A percentile compares a stretch with the other conserved stretches of the same genome.
phyloP scores from a whole-genome alignment of 2,797 vertebrate genomes.

The Helostoma temminkii region DNA sequence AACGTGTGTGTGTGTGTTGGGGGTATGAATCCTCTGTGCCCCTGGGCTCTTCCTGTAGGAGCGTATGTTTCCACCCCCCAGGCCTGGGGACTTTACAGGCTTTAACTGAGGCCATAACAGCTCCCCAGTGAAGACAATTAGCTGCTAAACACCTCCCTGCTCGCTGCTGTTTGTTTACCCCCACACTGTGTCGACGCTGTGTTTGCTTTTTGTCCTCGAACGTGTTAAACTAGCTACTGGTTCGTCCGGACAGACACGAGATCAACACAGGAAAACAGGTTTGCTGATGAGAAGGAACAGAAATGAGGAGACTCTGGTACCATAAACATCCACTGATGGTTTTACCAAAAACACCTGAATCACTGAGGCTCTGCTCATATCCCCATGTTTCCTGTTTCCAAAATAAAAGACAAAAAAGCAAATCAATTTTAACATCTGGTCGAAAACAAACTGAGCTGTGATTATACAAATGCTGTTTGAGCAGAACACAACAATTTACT shows the following conservation, averaged over 20 bases:
- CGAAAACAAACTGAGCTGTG: no score
- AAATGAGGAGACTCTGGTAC: not conserved
- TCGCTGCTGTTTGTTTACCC: slow-evolving; percentile 76
- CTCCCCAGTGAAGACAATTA: slow-evolving; percentile 84
- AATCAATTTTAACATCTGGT: no score
- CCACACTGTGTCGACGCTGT: slow-evolving; percentile 27
- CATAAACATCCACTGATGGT: not conserved
- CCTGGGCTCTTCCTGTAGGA: slow-evolving; percentile 84
- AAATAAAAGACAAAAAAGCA: no score
- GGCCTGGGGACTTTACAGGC: slow-evolving; percentile 67
- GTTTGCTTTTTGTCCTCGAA: slow-evolving; percentile 65
- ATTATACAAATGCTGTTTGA: no score
- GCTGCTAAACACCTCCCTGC: slow-evolving; percentile 77
- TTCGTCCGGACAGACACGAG: slow-evolving; percentile 2
- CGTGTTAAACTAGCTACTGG: slow-evolving; percentile 20
- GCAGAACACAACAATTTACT: no score
- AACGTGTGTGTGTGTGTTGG: slow-evolving; percentile 18
- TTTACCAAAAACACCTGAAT: not conserved
- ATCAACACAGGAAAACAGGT: slow-evolving; percentile 24
- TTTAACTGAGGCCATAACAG: slow-evolving; percentile 74
- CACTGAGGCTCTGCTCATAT: not conserved
- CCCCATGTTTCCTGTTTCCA: no score
- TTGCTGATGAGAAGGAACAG: slow-evolving; percentile 9
- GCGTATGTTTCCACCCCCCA: slow-evolving; percentile 72
- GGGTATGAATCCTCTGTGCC: slow-evolving; percentile 53